A percentile compares a stretch with the other conserved stretches of the same genome.
Evolutionary conservation across 2,888 invertebrate genomes (phyloP).

Genomic region (Ischnura elegans): DNA sequence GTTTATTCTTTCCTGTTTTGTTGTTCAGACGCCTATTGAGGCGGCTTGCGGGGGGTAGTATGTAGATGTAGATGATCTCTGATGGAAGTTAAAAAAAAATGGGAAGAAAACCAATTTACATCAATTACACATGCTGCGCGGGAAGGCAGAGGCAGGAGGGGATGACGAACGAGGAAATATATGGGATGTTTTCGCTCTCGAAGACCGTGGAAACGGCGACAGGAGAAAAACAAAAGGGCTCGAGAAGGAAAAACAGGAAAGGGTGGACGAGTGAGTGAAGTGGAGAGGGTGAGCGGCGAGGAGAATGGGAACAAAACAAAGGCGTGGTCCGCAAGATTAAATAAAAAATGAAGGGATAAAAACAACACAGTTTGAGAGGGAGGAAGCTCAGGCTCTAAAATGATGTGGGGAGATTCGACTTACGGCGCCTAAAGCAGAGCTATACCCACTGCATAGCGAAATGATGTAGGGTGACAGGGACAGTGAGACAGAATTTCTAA

Average conservation of each 20-base stretch:
- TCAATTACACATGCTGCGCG: not conserved
- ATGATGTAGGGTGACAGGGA: no score
- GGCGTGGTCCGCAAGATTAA: not conserved
- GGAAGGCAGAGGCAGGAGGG: not conserved
- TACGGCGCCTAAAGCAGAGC: not conserved
- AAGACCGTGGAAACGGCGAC: not conserved
- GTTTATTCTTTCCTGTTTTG: no score
- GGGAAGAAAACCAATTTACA: constrained; percentile 14
- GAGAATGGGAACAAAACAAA: not conserved
- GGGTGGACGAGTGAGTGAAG: not conserved
- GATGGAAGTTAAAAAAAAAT: no score
- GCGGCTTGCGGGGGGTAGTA: no score
- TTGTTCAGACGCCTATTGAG: no score
- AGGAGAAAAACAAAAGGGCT: not conserved
- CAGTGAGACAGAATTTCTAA: no score
- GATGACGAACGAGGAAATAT: not conserved
- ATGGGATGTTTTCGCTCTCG: not conserved
- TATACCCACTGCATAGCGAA: no score
- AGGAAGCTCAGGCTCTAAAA: not conserved
- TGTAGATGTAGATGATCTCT: no score
- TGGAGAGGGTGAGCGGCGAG: not conserved
- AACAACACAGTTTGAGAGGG: not conserved
- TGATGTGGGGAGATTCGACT: not conserved
- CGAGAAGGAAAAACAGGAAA: not conserved
- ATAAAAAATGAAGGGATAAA: not conserved